Conservation (phyloP, 1,140 invertebrate species). For the Physella acuta region DNA sequence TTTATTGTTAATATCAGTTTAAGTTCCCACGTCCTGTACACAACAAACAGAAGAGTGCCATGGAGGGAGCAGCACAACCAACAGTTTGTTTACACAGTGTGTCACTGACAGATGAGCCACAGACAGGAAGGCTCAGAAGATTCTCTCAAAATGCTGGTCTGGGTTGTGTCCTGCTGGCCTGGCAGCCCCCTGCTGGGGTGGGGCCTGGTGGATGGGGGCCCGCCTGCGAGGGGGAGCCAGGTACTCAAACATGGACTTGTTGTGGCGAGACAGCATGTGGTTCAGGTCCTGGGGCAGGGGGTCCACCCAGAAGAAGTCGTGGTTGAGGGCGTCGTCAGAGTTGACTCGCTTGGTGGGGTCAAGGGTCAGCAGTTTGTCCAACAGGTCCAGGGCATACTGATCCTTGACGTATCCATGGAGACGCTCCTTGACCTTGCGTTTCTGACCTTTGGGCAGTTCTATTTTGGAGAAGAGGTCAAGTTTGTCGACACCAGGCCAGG, state of each 20-base stretch:
- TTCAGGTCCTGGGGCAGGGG: constrained; percentile 87
- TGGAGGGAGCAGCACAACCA: too few relatives aligned
- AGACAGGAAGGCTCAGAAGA: too few relatives aligned
- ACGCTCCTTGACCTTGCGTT: constrained; percentile 86
- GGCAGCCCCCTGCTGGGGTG: constrained; percentile 23
- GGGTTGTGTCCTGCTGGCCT: constrained; percentile 39
- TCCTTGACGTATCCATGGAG: constrained; percentile 91
- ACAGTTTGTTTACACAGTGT: too few relatives aligned
- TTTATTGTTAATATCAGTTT: too few relatives aligned
- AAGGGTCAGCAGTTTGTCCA: constrained; percentile 88
- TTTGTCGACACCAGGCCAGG: constrained; percentile 91
- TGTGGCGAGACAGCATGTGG: constrained; percentile 90
- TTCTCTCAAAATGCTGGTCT: constrained; percentile 56
- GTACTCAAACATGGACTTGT: constrained; percentile 95
- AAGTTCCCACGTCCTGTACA: too few relatives aligned
- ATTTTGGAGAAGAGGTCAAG: constrained; percentile 90
- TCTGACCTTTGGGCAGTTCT: constrained; percentile 87
- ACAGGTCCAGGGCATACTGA: constrained; percentile 84
- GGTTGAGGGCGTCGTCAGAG: constrained; percentile 90
- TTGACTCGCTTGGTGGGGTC: constrained; percentile 90
- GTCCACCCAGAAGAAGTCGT: constrained; percentile 98
- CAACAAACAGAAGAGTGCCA: too few relatives aligned
- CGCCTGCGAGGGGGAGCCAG: constrained; percentile 73
- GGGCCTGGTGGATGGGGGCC: constrained; percentile 28
- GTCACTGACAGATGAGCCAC: too few relatives aligned